A percentile compares a stretch with the other conserved stretches of the same genome.
phyloP scores from a whole-genome alignment of 2,113 vertebrate species.

The Vulpes lagopus region DNA sequence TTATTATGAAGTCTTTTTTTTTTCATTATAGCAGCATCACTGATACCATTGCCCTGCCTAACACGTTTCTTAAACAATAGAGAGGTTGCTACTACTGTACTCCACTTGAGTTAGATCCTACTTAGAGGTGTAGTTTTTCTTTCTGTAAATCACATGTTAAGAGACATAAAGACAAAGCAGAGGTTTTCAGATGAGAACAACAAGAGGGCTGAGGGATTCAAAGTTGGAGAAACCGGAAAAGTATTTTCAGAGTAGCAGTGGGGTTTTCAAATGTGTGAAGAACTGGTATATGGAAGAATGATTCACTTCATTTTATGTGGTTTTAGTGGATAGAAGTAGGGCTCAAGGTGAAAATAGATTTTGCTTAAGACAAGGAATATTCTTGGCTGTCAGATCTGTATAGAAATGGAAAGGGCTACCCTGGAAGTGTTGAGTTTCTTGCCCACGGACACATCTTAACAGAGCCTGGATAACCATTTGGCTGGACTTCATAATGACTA shows the following conservation, averaged over 20 bases:
- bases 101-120: neutral
- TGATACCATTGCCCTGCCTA: neutral
- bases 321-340: neutral
- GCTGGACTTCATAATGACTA: neutral
- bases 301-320: neutral
- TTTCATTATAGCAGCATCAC: neutral
- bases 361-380: neutral
- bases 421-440: neutral
- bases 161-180: neutral
- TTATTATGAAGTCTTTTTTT: slow-evolving; percentile 9
- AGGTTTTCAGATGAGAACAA: neutral
- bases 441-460: neutral
- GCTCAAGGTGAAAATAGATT: neutral
- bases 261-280: neutral
- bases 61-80: neutral
- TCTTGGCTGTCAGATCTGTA: neutral
- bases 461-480: neutral
- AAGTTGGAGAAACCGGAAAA: neutral
- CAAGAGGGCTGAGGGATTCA: neutral
- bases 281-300: neutral
- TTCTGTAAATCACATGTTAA: neutral
- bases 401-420: neutral
- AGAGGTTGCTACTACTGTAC: neutral
- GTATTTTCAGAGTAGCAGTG: neutral
- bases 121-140: neutral